These are phyloP conservation scores for Lepidocolaptes lacrymiger DNA, from an alignment of 2,797 vertebrate genomes.

Conservation along the genomic window DNA sequence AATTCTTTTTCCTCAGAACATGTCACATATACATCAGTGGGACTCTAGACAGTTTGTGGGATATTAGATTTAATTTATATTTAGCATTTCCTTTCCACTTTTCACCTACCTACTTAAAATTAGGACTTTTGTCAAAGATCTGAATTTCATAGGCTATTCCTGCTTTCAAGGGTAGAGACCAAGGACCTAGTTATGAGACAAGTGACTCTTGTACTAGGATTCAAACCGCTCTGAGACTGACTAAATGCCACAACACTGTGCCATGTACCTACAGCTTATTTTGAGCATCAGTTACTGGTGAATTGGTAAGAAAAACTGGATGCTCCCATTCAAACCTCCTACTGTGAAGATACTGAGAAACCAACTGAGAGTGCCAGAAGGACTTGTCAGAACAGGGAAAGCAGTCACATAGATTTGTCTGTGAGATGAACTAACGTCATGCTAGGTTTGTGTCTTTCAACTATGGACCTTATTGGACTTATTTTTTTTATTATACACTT, in stretches of 20 bases:
- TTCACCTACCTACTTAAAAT: neutral
- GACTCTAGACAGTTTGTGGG: neutral
- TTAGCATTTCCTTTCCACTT: neutral
- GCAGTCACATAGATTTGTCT: neutral
- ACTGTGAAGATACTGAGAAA: neutral
- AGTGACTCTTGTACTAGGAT: neutral
- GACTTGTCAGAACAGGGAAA: neutral
- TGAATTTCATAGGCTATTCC: neutral
- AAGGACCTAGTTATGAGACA: neutral
- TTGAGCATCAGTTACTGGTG: neutral
- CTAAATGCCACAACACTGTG: neutral
- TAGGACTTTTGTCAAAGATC: neutral
- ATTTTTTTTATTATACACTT: neutral
- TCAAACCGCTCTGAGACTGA: neutral
- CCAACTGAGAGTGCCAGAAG: neutral
- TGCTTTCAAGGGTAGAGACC: neutral
- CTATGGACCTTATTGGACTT: neutral
- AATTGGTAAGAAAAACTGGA: neutral
- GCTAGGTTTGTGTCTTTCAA: neutral
- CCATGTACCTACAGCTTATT: accelerated
- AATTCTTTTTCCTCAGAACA: neutral
- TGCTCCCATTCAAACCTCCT: neutral
- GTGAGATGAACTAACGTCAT: neutral
- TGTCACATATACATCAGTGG: neutral
- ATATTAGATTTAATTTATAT: neutral